Base-by-base conservation (phyloP, 2,888 invertebrate genomes). In the Hydriomena furcata region DNA sequence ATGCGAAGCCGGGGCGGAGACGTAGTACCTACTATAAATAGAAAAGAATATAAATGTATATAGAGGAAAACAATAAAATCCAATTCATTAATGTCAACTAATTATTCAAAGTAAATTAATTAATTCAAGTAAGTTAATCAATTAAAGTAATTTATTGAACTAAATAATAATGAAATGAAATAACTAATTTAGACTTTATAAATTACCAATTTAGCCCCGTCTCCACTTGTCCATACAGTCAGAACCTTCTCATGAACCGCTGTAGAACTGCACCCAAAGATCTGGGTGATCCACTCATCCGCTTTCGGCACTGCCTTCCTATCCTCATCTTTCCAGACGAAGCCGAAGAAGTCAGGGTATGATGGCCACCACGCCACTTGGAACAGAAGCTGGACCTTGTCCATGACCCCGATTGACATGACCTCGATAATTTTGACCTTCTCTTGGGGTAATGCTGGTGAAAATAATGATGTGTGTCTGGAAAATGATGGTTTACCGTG, bases 331-430 rank as follows among this genome's bases (percentile, higher is more conserved):
- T 63, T 79, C 92, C 92, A 92, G 0, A 92, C 31, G 8, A 92
- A 84, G 0, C 60, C 63, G 32, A 62, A 60, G 21, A 69, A 66
- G 0, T 48, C 64, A 0, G 46, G 51, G 0, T 48, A 63, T 4
- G 76, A 70, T 0, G 86, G 79, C 94, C 95, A 95, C 93, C 95
- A 95, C 1, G 85, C 80, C 5, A 84, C 68, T 0, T 92, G 82
- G 71, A 94, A 96, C 24, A 91, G 84, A 0, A 96, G 62, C 37
- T 92, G 91, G 13, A 95, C 91, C 81, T 96, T 96, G 52, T 93
- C 91, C 0, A 94, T 93, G 0, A 91, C 91, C 0, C 95, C 95
- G 59, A 94, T 92, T 0, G 92, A 91, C 32, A 94, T 71, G 10
- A 81, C 79, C 73, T 93, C 65, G 17, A 94, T 93, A 0, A 91